Evolutionary conservation across 1,140 invertebrate species (phyloP), one percentile per base, ranked within the genome.

Genomic region (Trissolcus basalis): DNA sequence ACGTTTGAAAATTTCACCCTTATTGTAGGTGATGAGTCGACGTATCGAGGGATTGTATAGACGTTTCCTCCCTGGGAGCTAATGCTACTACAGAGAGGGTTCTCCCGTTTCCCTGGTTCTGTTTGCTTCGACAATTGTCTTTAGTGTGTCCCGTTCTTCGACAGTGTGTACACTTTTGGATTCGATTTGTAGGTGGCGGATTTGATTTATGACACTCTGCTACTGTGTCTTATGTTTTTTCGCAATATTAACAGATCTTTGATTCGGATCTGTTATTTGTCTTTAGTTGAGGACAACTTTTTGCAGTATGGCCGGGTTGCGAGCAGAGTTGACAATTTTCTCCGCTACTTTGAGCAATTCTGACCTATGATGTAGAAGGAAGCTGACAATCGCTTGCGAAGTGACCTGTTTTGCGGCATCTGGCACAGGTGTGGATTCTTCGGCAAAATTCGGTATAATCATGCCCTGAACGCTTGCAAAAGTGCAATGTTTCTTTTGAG

Each of bases 251-350:
- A 12, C 48, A 49, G 4, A 33, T 0, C 1, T 49, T 32, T 6
- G 2, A 4, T n/a, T 39, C 9, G 9, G n/a, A 4, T 39, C 9
- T 11, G 36, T 4, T n/a, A n/a, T n/a, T 35, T 35, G n/a, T n/a
- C n/a, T n/a, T 33, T 33, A 32, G 3, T 32, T 32, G 10, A 4
- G 19, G 19, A 49, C 48, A 49, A 12, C 1, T 13, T 49, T 49
- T 49, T 12, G 48, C 48, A n/a, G 48, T 49, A 33, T 49, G 48
- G 0, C 48, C 48, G 4, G 0, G 19, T 33, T 0, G 16, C 12
- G n/a, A n/a, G 13, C 48, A 49, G n/a, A 12, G 32, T 33, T 49
- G 48, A 12, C 48, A 49, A 12, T 12, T 12, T 32, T 32, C 48
- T n/a, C n/a, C n/a, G n/a, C n/a, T n/a, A n/a, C n/a, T n/a, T n/a